These are phyloP conservation scores for Paguma larvata DNA, from an alignment of 2,797 vertebrate species.

Conservation along the genomic window DNA sequence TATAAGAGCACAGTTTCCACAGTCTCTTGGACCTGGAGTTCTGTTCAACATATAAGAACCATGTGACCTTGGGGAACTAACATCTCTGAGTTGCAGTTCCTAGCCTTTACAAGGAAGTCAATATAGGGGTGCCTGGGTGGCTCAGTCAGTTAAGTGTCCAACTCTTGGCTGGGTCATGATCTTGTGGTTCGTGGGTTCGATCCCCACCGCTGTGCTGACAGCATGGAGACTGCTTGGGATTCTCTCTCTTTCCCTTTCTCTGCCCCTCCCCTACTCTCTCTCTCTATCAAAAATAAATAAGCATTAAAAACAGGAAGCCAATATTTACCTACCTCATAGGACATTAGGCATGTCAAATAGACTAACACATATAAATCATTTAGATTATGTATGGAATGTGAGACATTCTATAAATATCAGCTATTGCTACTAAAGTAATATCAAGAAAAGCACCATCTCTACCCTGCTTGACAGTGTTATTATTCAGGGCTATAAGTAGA, in stretches of 20 bases:
- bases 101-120: constrained; percentile 14
- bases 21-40: neutral
- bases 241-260: too few relatives aligned
- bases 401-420: neutral
- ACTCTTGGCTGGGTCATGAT: too few relatives aligned
- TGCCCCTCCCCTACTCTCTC: too few relatives aligned
- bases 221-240: too few relatives aligned
- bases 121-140: neutral
- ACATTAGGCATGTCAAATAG: neutral
- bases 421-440: neutral
- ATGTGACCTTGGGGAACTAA: neutral
- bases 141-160: too few relatives aligned
- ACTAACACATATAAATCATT: neutral
- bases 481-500: neutral
- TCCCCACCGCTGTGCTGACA: too few relatives aligned
- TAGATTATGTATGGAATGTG: neutral
- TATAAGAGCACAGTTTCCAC: neutral
- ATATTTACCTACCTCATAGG: neutral
- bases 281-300: too few relatives aligned
- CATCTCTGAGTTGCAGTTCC: neutral
- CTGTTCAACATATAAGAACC: neutral
- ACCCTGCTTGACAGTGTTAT: neutral
- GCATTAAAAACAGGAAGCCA: neutral
- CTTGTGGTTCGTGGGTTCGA: too few relatives aligned
- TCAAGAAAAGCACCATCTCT: neutral